Evolutionary conservation across 2,888 invertebrate genomes (phyloP).

Genomic region (Acronicta alni): DNA sequence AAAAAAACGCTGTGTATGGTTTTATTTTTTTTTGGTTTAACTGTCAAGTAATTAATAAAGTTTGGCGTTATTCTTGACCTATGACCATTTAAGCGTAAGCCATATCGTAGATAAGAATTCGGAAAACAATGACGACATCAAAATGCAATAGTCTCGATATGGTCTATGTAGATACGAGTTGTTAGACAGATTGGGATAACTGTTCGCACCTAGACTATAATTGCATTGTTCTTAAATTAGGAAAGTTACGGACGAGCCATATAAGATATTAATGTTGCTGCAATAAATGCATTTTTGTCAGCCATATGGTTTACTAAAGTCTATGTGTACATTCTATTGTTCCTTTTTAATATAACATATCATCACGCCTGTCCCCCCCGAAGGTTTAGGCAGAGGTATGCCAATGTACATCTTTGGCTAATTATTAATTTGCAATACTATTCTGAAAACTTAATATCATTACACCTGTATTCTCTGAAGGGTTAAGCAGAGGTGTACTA

Average conservation of each 20-base stretch:
- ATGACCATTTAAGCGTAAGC: slow-evolving; percentile 25
- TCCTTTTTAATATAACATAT: no score
- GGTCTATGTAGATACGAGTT: slow-evolving; percentile 58
- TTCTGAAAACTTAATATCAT: no score
- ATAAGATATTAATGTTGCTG: slow-evolving; percentile 37
- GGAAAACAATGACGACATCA: slow-evolving; percentile 55
- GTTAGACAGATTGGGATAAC: slow-evolving; percentile 57
- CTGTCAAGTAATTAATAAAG: no score
- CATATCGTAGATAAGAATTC: slow-evolving; percentile 3
- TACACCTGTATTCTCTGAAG: no score
- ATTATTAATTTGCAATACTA: no score
- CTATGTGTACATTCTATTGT: slow-evolving; percentile 33
- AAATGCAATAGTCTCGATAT: slow-evolving; percentile 56
- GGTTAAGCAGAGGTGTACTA: no score
- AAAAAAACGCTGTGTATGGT: not conserved
- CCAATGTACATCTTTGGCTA: no score
- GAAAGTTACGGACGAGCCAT: slow-evolving; percentile 59
- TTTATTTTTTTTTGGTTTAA: no score
- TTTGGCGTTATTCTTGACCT: slow-evolving; percentile 6
- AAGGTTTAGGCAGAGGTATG: no score
- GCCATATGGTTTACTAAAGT: slow-evolving; percentile 11
- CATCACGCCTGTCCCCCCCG: no score
- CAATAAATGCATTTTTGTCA: slow-evolving; percentile 42
- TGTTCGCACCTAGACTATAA: slow-evolving; percentile 60
- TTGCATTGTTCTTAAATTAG: slow-evolving; percentile 75